Percentiles rank a stretch among this genome's conserved stretches.
Evolutionary conservation across 1,140 invertebrate species (phyloP).

Genomic region (Lucilia cuprina): DNA sequence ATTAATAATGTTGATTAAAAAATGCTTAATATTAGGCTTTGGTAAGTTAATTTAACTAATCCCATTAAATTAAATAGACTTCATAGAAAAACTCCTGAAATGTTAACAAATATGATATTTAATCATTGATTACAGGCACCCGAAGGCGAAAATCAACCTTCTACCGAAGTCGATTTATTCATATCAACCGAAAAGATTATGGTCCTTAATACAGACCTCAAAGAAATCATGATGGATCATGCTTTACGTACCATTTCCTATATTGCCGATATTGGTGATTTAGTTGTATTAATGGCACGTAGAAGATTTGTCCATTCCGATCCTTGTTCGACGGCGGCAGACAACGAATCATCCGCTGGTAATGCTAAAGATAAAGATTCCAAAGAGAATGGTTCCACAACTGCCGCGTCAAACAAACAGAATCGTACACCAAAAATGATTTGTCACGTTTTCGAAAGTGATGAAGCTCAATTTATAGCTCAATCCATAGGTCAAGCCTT

Average conservation of each 20-base stretch:
- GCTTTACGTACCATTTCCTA: slow-evolving; percentile 97
- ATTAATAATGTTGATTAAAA: slow-evolving; percentile 27
- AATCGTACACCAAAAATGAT: slow-evolving; percentile 97
- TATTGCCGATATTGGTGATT: slow-evolving; percentile 98
- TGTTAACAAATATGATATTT: background rate
- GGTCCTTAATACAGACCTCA: slow-evolving; percentile 98
- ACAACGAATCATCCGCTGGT: background rate
- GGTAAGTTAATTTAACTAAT: slow-evolving; percentile 44
- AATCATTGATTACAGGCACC: slow-evolving; percentile 78
- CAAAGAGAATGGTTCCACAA: slow-evolving; percentile 15
- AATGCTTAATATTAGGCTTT: slow-evolving; percentile 49
- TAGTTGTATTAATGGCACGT: slow-evolving; percentile 97
- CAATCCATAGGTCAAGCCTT: slow-evolving; percentile 99
- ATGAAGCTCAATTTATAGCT: slow-evolving; percentile 98
- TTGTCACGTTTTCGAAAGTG: slow-evolving; percentile 99
- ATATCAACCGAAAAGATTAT: slow-evolving; percentile 99
- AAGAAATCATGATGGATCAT: slow-evolving; percentile 99
- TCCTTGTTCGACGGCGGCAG: slow-evolving; percentile 31
- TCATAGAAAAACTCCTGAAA: background rate
- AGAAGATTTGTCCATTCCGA: slow-evolving; percentile 80
- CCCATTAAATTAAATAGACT: background rate
- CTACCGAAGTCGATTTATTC: slow-evolving; percentile 98
- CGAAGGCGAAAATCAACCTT: slow-evolving; percentile 98
- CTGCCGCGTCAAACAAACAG: slow-evolving; percentile 35
- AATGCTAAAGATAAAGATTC: slow-evolving; percentile 14